Evolutionary conservation across 2,797 vertebrate genomes (phyloP).

Genomic region (Lemur catta): DNA sequence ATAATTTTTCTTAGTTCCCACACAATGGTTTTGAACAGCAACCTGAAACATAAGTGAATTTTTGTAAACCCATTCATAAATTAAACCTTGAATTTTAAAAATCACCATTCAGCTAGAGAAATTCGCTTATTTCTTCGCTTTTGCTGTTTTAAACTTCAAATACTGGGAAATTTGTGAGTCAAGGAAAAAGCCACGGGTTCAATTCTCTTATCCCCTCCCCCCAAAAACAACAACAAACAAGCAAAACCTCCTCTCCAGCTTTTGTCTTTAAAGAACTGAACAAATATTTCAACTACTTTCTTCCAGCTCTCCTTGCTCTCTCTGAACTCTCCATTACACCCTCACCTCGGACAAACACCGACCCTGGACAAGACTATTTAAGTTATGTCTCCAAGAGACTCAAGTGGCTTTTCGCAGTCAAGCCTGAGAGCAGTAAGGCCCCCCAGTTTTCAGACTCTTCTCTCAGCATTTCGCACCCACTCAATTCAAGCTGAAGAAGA

Average conservation of each 20-base stretch:
- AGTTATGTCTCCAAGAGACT: background rate
- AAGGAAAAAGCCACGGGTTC: background rate
- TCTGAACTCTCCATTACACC: background rate
- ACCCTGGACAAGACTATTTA: background rate
- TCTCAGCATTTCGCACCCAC: background rate
- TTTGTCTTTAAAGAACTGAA: background rate
- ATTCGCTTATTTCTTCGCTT: background rate
- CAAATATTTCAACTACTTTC: background rate
- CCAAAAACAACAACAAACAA: background rate
- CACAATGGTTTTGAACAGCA: background rate
- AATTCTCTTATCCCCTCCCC: too few relatives aligned
- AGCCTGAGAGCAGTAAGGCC: background rate
- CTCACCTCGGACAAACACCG: background rate
- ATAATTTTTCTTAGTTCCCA: background rate
- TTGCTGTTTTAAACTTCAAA: slow-evolving; percentile 24
- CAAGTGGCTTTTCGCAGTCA: background rate
- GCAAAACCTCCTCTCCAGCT: background rate
- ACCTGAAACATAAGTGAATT: background rate
- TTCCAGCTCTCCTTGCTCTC: background rate
- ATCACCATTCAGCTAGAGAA: background rate
- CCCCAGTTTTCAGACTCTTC: background rate
- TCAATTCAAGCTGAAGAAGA: background rate
- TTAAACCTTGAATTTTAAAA: background rate
- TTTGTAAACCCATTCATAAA: slow-evolving; percentile 10
- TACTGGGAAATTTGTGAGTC: background rate